These are phyloP conservation scores for Zygogramma bicolorata DNA, from an alignment of 2,888 invertebrate genomes.

Conservation along the genomic window DNA sequence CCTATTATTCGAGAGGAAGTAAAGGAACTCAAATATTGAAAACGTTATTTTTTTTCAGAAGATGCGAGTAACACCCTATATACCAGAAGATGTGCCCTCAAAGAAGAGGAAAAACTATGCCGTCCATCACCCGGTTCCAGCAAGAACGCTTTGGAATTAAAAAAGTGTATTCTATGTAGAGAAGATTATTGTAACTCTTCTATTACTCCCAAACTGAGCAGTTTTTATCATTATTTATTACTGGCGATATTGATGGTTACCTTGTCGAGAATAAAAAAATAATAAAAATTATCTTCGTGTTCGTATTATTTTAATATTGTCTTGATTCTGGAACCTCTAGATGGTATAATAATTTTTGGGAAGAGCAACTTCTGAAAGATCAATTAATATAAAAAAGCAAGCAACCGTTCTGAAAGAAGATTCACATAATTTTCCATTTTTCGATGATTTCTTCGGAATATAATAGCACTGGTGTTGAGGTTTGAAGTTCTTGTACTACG, in stretches of 20 bases:
- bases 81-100: conserved; percentile 31
- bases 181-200: conserved; percentile 29
- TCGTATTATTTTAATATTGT: no score
- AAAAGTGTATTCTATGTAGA: conserved; percentile 24
- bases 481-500: no score
- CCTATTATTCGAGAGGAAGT: no score
- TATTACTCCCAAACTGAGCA: neutral
- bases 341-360: no score
- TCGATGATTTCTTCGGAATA: no score
- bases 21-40: neutral
- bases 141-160: neutral
- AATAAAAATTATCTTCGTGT: neutral
- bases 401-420: no score
- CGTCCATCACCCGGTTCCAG: neutral
- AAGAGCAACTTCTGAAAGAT: no score
- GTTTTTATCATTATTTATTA: conserved; percentile 17
- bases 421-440: no score
- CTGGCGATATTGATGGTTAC: neutral
- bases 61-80: conserved; percentile 3
- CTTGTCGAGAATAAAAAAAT: neutral
- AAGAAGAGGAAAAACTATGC: conserved; percentile 21
- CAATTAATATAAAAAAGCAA: no score
- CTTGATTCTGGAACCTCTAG: no score
- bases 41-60: conserved; percentile 22
- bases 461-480: no score